Evolutionary conservation across 2,797 vertebrate genomes (phyloP).

Genomic region (Pipistrellus pygmaeus): DNA sequence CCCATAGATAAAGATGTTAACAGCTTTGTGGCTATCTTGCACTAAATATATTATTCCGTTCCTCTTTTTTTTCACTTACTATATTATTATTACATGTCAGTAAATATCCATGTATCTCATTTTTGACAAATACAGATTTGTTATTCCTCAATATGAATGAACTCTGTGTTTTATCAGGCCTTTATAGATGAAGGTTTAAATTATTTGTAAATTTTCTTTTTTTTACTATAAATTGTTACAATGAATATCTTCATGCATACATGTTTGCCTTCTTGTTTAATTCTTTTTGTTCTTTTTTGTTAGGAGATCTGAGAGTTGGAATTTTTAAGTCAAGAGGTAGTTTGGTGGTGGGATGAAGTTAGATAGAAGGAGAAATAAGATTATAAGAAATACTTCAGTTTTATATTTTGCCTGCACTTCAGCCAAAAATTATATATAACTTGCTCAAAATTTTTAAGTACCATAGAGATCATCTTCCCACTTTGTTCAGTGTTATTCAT

Average conservation of each 20-base stretch:
- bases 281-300: neutral
- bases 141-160: neutral
- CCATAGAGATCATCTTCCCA: neutral
- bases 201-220: slow-evolving; percentile 62
- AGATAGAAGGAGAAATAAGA: neutral
- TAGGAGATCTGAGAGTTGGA: neutral
- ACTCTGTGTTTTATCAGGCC: neutral
- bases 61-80: slow-evolving; percentile 1
- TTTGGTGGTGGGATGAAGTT: neutral
- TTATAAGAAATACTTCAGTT: neutral
- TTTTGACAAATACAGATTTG: neutral
- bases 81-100: neutral
- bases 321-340: neutral
- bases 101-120: neutral
- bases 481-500: neutral
- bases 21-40: neutral
- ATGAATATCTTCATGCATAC: neutral
- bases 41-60: neutral
- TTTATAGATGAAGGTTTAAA: neutral
- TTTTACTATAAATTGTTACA: neutral
- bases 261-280: neutral
- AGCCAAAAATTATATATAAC: neutral
- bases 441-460: slow-evolving; percentile 2
- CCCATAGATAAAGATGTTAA: neutral
- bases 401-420: slow-evolving; percentile 35